phyloP scores from a whole-genome alignment of 1,140 invertebrate species.

The Grapholita molesta region DNA sequence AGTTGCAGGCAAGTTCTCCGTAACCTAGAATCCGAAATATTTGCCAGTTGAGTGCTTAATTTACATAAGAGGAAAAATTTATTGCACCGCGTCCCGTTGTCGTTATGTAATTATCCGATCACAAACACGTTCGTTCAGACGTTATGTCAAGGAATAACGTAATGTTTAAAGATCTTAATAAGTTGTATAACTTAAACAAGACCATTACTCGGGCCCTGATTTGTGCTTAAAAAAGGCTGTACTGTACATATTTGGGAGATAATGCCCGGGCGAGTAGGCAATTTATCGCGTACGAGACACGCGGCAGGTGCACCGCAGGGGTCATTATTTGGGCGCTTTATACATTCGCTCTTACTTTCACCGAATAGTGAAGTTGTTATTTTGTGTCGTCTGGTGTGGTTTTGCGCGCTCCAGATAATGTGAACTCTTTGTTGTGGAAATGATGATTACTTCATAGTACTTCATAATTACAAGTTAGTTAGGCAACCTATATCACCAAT shows the following conservation, averaged over 20 bases:
- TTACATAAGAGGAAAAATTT: slow-evolving; percentile 34
- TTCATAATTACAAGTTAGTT: not conserved
- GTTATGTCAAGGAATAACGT: slow-evolving; percentile 9
- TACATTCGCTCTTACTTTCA: slow-evolving; percentile 63
- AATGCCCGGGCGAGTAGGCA: not conserved
- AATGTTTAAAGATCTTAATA: slow-evolving; percentile 9
- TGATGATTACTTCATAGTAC: not conserved
- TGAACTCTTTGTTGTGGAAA: slow-evolving; percentile 8
- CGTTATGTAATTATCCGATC: slow-evolving; percentile 24
- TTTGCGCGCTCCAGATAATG: not conserved
- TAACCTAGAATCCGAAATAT: slow-evolving; percentile 13
- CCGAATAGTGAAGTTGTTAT: slow-evolving; percentile 32
- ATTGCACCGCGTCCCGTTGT: slow-evolving; percentile 11
- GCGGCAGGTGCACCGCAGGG: slow-evolving; percentile 41
- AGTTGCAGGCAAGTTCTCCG: slow-evolving; percentile 13
- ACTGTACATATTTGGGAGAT: slow-evolving; percentile 3
- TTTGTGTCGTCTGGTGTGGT: slow-evolving; percentile 29
- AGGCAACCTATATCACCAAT: not conserved
- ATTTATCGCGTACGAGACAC: slow-evolving; percentile 16
- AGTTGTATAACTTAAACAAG: not conserved
- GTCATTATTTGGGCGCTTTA: slow-evolving; percentile 45
- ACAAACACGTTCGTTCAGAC: slow-evolving; percentile 26
- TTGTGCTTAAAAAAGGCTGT: not conserved
- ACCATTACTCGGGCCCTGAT: not conserved
- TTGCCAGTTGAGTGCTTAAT: slow-evolving; percentile 22